Evolutionary conservation across 2,113 vertebrate genomes (phyloP).

Genomic region (Atherinomorus stipes): DNA sequence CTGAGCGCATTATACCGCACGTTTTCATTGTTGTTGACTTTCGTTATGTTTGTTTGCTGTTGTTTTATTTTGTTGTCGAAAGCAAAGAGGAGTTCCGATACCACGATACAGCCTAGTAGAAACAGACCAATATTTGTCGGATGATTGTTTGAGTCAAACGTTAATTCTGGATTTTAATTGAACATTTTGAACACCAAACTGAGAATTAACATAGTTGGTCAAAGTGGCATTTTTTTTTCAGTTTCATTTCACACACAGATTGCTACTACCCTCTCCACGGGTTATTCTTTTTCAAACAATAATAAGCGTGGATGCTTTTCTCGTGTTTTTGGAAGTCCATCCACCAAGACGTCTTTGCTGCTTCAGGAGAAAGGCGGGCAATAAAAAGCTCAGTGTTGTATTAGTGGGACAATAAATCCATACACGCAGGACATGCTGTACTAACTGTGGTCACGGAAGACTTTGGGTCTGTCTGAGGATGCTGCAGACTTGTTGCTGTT

Average conservation of each 20-base stretch:
- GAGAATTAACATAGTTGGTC: background rate
- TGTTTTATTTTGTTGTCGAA: constrained; percentile 21
- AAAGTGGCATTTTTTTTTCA: too few species aligned
- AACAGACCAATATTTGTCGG: too few species aligned
- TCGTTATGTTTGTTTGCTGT: constrained; percentile 3
- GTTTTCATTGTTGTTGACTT: constrained; percentile 19
- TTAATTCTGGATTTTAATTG: background rate
- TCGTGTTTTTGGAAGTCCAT: background rate
- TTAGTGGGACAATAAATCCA: constrained; percentile 49
- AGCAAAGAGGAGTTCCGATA: background rate
- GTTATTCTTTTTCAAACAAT: background rate
- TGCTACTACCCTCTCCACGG: too few species aligned
- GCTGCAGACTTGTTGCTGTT: constrained; percentile 71
- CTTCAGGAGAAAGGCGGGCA: constrained; percentile 21
- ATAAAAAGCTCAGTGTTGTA: constrained; percentile 44
- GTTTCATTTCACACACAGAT: too few species aligned
- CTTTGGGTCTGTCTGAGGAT: constrained; percentile 26
- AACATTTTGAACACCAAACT: background rate
- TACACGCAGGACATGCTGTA: constrained; percentile 45
- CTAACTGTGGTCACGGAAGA: constrained; percentile 26
- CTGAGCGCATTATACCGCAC: constrained; percentile 19
- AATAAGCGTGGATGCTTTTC: background rate
- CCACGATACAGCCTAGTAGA: too few species aligned
- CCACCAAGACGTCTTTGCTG: background rate
- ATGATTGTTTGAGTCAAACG: background rate